These are phyloP conservation scores for Brevimyrus niger DNA, from an alignment of 2,113 vertebrate species.

Conservation along the genomic window DNA sequence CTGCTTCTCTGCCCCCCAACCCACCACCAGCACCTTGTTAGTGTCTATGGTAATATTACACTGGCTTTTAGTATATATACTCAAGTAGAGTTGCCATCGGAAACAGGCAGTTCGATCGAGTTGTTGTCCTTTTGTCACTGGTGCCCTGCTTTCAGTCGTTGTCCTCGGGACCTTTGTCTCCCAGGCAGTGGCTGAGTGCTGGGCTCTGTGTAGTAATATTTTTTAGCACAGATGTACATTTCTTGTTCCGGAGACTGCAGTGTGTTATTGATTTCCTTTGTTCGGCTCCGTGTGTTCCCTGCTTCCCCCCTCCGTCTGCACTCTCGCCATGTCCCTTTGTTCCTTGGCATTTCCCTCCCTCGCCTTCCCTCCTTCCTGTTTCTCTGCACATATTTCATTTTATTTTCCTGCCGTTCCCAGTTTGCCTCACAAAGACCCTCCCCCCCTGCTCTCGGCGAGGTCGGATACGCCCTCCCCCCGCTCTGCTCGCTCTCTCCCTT, in stretches of 20 bases:
- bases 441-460: constrained; percentile 30
- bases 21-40: not conserved
- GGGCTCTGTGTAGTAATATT: not conserved
- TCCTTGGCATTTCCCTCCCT: not conserved
- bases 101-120: not conserved
- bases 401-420: constrained; percentile 24
- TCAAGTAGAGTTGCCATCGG: not conserved
- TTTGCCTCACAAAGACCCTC: constrained; percentile 33
- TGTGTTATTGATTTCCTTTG: not conserved
- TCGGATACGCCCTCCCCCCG: constrained; percentile 35
- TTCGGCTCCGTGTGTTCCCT: not conserved
- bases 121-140: not conserved
- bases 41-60: not conserved
- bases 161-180: not conserved
- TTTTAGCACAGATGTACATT: not conserved
- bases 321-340: constrained; percentile 17
- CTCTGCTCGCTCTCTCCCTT: constrained; percentile 42
- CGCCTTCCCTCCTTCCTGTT: constrained; percentile 8
- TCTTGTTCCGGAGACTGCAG: not conserved
- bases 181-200: not conserved
- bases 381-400: constrained; percentile 29
- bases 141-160: not conserved
- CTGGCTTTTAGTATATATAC: not conserved
- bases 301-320: not conserved
- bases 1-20: constrained; percentile 8